A percentile compares a stretch with the other conserved stretches of the same genome.
Conservation (phyloP, 2,797 vertebrate species). For the Microcaecilia unicolor region DNA sequence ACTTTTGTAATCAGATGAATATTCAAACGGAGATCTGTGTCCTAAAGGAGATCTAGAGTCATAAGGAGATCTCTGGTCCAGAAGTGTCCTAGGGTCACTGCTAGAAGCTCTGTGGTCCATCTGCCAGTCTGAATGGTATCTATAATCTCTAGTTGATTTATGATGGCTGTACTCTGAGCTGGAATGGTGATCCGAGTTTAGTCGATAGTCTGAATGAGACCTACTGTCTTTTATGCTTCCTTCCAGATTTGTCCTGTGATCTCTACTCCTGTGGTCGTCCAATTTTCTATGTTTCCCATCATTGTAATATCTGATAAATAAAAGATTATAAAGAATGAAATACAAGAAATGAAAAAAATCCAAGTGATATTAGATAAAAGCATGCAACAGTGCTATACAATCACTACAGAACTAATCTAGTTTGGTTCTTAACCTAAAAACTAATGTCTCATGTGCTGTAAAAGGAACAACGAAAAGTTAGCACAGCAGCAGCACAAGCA, state of each 20-base stretch:
- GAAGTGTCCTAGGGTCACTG: conserved; percentile 79
- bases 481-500: too few relatives aligned
- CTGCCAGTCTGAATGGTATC: conserved; percentile 93
- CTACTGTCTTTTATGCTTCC: conserved; percentile 69
- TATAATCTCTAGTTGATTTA: conserved; percentile 77
- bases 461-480: too few relatives aligned
- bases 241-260: conserved; percentile 73
- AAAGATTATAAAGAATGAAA: conserved; percentile 5
- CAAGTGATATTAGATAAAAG: not conserved
- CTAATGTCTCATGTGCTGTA: too few relatives aligned
- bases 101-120: conserved; percentile 78
- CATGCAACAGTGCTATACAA: too few relatives aligned
- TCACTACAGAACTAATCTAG: too few relatives aligned
- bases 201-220: conserved; percentile 60
- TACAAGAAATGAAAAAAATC: not conserved
- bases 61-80: conserved; percentile 85
- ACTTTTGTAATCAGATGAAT: conserved; percentile 89
- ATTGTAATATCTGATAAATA: conserved; percentile 58
- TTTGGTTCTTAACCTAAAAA: too few relatives aligned
- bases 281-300: conserved; percentile 87
- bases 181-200: conserved; percentile 63
- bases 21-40: conserved; percentile 86
- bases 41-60: conserved; percentile 80
- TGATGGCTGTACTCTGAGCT: conserved; percentile 68
- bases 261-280: conserved; percentile 81